Base-by-base conservation (phyloP, 1,140 invertebrate species). In the Anastrepha obliqua region DNA sequence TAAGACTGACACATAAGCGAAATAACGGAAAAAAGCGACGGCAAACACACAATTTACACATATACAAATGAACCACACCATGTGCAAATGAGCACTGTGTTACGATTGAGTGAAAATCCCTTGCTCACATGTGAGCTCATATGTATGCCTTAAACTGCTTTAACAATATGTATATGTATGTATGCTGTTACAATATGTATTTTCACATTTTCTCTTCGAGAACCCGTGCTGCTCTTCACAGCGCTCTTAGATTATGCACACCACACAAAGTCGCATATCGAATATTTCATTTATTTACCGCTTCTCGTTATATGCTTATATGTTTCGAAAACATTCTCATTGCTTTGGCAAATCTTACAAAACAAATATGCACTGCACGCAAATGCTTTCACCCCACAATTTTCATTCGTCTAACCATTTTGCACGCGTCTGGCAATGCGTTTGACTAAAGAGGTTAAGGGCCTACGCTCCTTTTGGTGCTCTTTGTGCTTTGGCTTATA, bases 361-460 rank as follows among this genome's bases (percentile, higher is more conserved):
- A 11, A 55, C 11, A 51, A 39, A 44, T 44, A 42, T 15, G 8
- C 3, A 20, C n/a, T 65, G 7, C 62, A 20, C n/a, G 7, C 29
- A 29, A 29, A 29, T 29, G 29, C 29, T 13, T 62, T n/a, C 8
- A n/a, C 60, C n/a, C n/a, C 60, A 5, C 60, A 62, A 15, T 15
- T 29, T 29, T 29, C 60, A 9, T 62, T 62, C n/a, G 9, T 15
- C 60, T 62, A 17, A 29, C 29, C 29, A 29, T 70, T 70, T 70
- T 42, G 29, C 65, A 44, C 11, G 1, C 70, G 44, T 8, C 44
- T 74, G 42, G 42, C 42, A 51, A 74, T 17, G 51, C 13, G 15
- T 44, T 74, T 70, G n/a, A 2, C 86, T 51, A 74, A 58, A 58
- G 51, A 87, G 86, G 59, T 86, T 58, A 86, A 86, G 85, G 60